phyloP scores from a whole-genome alignment of 1,140 invertebrate species.

The Elymnias hypermnestra region DNA sequence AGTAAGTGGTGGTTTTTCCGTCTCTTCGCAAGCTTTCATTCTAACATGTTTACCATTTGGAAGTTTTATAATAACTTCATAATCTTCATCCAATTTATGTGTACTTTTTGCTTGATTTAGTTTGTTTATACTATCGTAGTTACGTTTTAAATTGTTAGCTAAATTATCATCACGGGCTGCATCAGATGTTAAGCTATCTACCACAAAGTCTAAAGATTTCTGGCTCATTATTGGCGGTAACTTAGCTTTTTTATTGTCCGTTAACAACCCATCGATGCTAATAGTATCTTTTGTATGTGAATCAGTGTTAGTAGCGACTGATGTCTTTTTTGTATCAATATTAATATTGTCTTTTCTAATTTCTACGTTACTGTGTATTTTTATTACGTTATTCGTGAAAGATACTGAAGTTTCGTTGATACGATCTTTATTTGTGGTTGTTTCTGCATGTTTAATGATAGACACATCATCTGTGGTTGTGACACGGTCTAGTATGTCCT shows the following conservation, averaged over 20 bases:
- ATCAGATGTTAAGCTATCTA: slow-evolving; percentile 54
- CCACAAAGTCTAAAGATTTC: slow-evolving; percentile 56
- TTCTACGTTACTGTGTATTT: slow-evolving; percentile 54
- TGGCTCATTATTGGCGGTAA: slow-evolving; percentile 63
- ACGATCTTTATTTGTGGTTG: slow-evolving; percentile 28
- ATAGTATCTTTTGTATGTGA: neutral
- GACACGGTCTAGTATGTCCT: slow-evolving; percentile 41
- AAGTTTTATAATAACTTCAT: slow-evolving; percentile 55
- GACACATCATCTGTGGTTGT: slow-evolving; percentile 35
- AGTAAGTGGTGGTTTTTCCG: slow-evolving; percentile 23
- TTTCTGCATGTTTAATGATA: slow-evolving; percentile 29
- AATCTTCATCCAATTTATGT: slow-evolving; percentile 30
- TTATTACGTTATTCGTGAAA: slow-evolving; percentile 59
- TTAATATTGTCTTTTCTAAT: slow-evolving; percentile 40
- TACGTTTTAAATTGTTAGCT: slow-evolving; percentile 22
- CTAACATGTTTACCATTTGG: slow-evolving; percentile 48
- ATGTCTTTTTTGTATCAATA: slow-evolving; percentile 6
- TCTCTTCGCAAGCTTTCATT: slow-evolving; percentile 52
- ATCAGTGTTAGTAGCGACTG: slow-evolving; percentile 14
- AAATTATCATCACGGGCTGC: slow-evolving; percentile 19
- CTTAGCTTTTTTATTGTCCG: slow-evolving; percentile 36
- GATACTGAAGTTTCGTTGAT: slow-evolving; percentile 43
- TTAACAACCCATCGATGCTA: neutral
- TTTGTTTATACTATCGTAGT: slow-evolving; percentile 8
- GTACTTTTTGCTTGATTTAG: slow-evolving; percentile 15